phyloP scores from a whole-genome alignment of 2,797 vertebrate species.

The Setipinna tenuifilis region DNA sequence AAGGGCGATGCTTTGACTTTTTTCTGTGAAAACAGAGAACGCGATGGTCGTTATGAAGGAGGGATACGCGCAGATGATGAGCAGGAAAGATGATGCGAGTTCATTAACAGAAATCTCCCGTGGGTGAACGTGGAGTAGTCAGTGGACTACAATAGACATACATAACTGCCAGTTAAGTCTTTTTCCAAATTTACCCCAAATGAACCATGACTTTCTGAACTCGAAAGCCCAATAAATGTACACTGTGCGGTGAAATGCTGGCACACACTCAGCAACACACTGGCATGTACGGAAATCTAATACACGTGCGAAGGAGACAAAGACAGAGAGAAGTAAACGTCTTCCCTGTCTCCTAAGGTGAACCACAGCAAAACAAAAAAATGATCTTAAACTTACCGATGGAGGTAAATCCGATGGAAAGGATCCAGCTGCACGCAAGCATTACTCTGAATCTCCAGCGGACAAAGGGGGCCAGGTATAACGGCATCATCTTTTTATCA shows the following conservation, averaged over 20 bases:
- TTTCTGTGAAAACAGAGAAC: background rate
- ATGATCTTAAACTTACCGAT: slow-evolving; percentile 70
- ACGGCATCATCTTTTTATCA: slow-evolving; percentile 67
- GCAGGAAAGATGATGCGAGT: slow-evolving; percentile 20
- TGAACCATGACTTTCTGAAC: slow-evolving; percentile 11
- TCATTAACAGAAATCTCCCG: background rate
- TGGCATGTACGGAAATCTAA: background rate
- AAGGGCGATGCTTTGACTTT: background rate
- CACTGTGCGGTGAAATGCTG: background rate
- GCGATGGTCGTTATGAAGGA: background rate
- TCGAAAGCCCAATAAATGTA: background rate
- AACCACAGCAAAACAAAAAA: slow-evolving; percentile 33
- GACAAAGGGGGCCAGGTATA: slow-evolving; percentile 76
- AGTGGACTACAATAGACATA: background rate
- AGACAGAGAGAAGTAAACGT: background rate
- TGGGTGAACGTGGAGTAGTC: background rate
- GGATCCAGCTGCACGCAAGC: slow-evolving; percentile 68
- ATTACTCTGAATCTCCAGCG: slow-evolving; percentile 68
- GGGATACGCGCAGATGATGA: background rate
- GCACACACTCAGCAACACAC: background rate
- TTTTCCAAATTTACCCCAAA: background rate
- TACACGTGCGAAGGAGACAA: slow-evolving; percentile 12
- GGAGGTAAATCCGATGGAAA: slow-evolving; percentile 71
- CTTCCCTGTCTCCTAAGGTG: slow-evolving; percentile 5
- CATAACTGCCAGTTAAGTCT: background rate